phyloP scores from a whole-genome alignment of 2,888 invertebrate genomes.

The Scaptomyza tumidula region DNA sequence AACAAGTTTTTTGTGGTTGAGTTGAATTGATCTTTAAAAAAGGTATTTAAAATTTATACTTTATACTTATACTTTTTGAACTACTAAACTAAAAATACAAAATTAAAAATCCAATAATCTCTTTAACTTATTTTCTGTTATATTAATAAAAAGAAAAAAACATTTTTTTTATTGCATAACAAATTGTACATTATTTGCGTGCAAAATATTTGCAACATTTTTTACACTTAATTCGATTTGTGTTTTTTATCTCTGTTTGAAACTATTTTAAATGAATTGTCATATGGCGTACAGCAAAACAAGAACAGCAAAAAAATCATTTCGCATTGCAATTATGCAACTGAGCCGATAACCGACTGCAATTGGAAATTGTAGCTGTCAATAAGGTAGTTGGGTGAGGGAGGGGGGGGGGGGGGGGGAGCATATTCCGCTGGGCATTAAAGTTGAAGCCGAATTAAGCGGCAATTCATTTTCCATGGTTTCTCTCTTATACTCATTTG shows the following conservation, averaged over 20 bases:
- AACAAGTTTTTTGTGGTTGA: no score
- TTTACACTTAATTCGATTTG: conserved; percentile 4
- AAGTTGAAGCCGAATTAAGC: conserved; percentile 42
- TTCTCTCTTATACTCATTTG: not conserved
- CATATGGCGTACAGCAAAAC: conserved; percentile 18
- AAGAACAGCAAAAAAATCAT: conserved; percentile 15
- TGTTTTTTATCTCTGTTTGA: not conserved
- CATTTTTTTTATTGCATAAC: no score
- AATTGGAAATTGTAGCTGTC: conserved; percentile 57
- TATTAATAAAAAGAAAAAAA: no score
- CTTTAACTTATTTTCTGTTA: no score
- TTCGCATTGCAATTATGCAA: conserved; percentile 44
- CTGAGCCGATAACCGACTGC: conserved; percentile 54
- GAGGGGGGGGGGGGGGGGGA: not conserved
- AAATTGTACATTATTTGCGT: no score
- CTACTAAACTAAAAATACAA: no score
- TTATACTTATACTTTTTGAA: no score
- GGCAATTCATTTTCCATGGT: conserved; percentile 39
- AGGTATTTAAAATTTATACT: no score
- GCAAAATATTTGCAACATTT: not conserved
- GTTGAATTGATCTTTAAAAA: no score
- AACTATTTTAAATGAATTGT: conserved; percentile 54
- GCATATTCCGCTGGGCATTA: conserved; percentile 34
- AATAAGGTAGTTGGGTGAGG: conserved; percentile 21
- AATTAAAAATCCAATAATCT: no score